These are phyloP conservation scores for Caenorhabditis parvicauda DNA, from an alignment of 2,888 invertebrate species.

Conservation along the genomic window DNA sequence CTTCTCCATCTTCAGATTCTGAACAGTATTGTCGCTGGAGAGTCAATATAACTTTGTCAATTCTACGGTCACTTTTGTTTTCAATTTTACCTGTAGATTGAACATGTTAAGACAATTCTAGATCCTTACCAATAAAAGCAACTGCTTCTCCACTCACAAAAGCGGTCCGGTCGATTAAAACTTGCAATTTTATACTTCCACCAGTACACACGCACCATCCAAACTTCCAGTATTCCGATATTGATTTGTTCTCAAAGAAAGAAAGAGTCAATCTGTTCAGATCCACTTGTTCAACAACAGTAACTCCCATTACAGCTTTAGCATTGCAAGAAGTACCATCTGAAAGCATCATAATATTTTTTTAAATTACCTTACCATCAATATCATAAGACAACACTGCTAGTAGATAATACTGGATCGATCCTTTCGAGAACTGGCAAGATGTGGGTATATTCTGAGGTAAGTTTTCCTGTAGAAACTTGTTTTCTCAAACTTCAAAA, in stretches of 20 bases:
- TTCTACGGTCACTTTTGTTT: conserved; percentile 47
- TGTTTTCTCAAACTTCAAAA: too few relatives aligned
- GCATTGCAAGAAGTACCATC: conserved; percentile 31
- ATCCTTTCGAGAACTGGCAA: conserved; percentile 23
- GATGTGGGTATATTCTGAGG: conserved; percentile 28
- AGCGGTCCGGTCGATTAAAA: conserved; percentile 42
- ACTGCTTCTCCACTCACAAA: conserved; percentile 53
- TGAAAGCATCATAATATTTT: too few relatives aligned
- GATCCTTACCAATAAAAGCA: conserved; percentile 31
- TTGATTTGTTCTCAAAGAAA: conserved; percentile 33
- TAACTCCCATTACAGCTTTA: conserved; percentile 46
- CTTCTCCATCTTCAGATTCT: conserved; percentile 21
- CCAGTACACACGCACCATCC: conserved; percentile 55
- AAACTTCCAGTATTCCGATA: conserved; percentile 42
- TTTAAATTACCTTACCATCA: too few relatives aligned
- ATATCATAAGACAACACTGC: too few relatives aligned
- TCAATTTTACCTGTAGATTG: conserved; percentile 43
- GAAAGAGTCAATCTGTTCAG: conserved; percentile 34
- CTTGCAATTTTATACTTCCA: conserved; percentile 40
- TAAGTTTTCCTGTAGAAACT: conserved; percentile 21
- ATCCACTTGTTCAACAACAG: conserved; percentile 40
- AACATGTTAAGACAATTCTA: background rate
- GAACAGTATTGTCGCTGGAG: conserved; percentile 36
- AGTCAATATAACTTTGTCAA: conserved; percentile 45
- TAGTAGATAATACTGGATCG: conserved; percentile 28